Percentiles rank a stretch among this genome's conserved stretches.
These are phyloP conservation scores for Lasioglossum oenotherae DNA, from an alignment of 2,888 invertebrate genomes.

Conservation along the genomic window DNA sequence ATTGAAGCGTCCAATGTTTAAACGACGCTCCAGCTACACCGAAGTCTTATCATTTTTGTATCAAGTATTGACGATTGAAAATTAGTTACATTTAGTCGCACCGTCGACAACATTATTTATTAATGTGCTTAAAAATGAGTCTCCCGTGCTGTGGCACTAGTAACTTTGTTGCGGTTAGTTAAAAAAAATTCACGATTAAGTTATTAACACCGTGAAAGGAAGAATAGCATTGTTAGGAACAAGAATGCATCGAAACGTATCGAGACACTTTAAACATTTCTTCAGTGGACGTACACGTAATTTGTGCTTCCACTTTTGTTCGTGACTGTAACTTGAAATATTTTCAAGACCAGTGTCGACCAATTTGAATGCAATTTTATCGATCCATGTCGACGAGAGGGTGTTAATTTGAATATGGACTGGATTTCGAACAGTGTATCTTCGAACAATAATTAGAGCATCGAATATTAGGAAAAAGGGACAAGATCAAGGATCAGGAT, in stretches of 20 bases:
- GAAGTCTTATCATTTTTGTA: neutral
- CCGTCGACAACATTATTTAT: neutral
- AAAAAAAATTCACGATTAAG: neutral
- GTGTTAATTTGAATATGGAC: neutral
- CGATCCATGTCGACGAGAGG: neutral
- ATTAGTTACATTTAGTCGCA: neutral
- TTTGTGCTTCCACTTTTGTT: neutral
- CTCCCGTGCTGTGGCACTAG: neutral
- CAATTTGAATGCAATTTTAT: neutral
- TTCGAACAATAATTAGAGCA: neutral
- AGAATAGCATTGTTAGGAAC: neutral
- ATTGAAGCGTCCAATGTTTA: too few relatives aligned
- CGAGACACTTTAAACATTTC: neutral
- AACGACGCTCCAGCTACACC: too few relatives aligned
- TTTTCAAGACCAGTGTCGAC: neutral
- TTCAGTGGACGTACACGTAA: neutral
- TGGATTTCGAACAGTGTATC: neutral
- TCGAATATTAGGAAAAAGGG: neutral
- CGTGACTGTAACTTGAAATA: neutral
- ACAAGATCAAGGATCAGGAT: neutral
- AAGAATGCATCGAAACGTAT: neutral
- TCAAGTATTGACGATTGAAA: neutral
- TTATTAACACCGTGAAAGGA: neutral
- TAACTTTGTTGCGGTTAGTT: neutral
- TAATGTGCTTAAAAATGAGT: neutral